Base-by-base conservation (phyloP, 2,888 invertebrate species). In the Nudaria mundana region DNA sequence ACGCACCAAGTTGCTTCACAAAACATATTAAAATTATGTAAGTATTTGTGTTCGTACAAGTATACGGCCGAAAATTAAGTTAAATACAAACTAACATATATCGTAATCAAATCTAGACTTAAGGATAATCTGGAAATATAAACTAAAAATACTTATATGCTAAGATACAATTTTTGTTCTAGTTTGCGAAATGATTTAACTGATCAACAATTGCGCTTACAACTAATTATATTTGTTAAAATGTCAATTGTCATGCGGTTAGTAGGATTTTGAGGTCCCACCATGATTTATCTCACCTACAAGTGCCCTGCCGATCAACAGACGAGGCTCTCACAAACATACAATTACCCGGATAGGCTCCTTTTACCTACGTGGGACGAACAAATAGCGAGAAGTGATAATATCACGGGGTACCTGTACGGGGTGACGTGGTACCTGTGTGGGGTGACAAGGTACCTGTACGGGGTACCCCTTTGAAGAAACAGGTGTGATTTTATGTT, bases 171-270 rank as follows among this genome's bases (percentile, higher is more conserved):
- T 63, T 63, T 77, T 81, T 81, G 81, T 81, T 84, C 80, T 71
- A 73, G 65, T 52, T 70, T 54, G 64, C 63, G 59, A 48, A 64
- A 61, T 59, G 56, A 62, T 65, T 63, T 60, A 42, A 14, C 48
- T 64, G n/a, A n/a, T 61, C 64, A 78, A 77, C 75, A 71, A 71
- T 73, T 72, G 67, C 69, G 64, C 69, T 68, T 74, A 70, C 31
- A 63, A 53, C 56, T 73, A 67, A 63, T 56, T 58, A 63, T 46
- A 66, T 66, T 60, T 50, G 58, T 68, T 64, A 65, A 74, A 61
- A 73, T 62, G 66, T 75, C 67, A 69, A 55, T 75, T 81, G 79
- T 83, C 85, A 85, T 84, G 84, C 81, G 53, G 79, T 84, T 84
- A 85, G 81, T 81, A 76, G 52, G 63, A 61, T 60, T 60, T 68